phyloP scores from a whole-genome alignment of 1,140 invertebrate species.

The Thaumetopoea pityocampa region DNA sequence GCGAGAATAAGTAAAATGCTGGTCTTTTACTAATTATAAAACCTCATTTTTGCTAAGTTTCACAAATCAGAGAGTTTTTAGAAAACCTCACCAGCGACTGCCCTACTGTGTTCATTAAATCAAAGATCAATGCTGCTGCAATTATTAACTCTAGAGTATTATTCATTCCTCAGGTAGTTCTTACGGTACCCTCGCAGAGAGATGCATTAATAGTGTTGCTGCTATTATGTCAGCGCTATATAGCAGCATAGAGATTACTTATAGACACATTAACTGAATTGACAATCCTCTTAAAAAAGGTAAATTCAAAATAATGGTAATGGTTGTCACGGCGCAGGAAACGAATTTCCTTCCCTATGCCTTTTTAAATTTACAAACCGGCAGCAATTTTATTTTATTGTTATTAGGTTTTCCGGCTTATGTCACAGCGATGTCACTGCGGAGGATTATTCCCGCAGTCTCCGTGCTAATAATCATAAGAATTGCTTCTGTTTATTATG shows the following conservation, averaged over 20 bases:
- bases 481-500: constrained; percentile 72
- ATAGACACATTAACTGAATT: constrained; percentile 41
- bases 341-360: constrained; percentile 68
- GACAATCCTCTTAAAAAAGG: constrained; percentile 42
- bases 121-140: too few relatives aligned
- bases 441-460: constrained; percentile 69
- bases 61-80: too few relatives aligned
- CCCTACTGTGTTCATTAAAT: too few relatives aligned
- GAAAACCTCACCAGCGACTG: too few relatives aligned
- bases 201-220: too few relatives aligned
- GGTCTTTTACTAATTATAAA: too few relatives aligned
- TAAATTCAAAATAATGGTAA: constrained; percentile 70
- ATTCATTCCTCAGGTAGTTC: too few relatives aligned
- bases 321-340: constrained; percentile 63
- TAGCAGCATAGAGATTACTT: constrained; percentile 23
- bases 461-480: constrained; percentile 73
- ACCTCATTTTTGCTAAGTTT: too few relatives aligned
- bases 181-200: too few relatives aligned
- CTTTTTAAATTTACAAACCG: constrained; percentile 70
- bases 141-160: too few relatives aligned
- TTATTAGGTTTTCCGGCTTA: constrained; percentile 74
- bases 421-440: constrained; percentile 64
- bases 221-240: constrained; percentile 2
- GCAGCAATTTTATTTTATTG: constrained; percentile 74
- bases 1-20: too few relatives aligned